Base-by-base conservation (phyloP, 2,113 vertebrate genomes). In the Oxyura jamaicensis region DNA sequence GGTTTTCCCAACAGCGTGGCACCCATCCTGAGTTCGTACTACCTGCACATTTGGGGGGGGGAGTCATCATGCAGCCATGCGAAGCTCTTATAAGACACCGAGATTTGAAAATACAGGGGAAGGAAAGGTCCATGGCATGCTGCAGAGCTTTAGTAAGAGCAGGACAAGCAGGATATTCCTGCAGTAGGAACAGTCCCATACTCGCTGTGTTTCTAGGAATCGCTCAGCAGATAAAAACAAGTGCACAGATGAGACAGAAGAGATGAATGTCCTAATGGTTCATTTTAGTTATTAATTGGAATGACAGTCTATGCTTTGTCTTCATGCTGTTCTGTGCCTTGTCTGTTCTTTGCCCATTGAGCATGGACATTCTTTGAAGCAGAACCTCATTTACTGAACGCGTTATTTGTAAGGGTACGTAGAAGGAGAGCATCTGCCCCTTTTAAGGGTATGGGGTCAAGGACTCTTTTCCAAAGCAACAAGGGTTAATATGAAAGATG, bases 301-400 rank as follows among this genome's bases (percentile, higher is more conserved):
- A 60, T 2, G 6, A 41, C 41, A 35, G 13, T 12, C 18, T 16
- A 11, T 0, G 0, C 35, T 39, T 44, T 48, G 22, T 50, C 36
- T 44, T 73, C 16, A 3, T 7, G 9, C 10, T 6, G 8, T 2
- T 78, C 65, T 33, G 48, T 7, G 42, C 31, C 29, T 36, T 13
- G 60, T 21, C 71, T n/a, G 22, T 7, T 76, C 60, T 62, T 48
- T 28, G 15, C 23, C 75, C 39, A 2, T 5, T 0, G 0, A 62
- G 28, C 19, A 60, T 52, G 39, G 10, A 19, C 5, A 5, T 9
- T 13, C 21, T 21, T 20, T 8, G 14, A 48, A 53, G 60, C 10
- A 22, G 19, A 28, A 81, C 44, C 25, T 39, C 58, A 48, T 65
- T 62, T 42, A 35, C 59, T 17, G 16, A 42, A 58, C 5, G 0